A percentile compares a stretch with the other conserved stretches of the same genome.
phyloP scores from a whole-genome alignment of 2,797 vertebrate genomes.

The Enteromius radiatus region DNA sequence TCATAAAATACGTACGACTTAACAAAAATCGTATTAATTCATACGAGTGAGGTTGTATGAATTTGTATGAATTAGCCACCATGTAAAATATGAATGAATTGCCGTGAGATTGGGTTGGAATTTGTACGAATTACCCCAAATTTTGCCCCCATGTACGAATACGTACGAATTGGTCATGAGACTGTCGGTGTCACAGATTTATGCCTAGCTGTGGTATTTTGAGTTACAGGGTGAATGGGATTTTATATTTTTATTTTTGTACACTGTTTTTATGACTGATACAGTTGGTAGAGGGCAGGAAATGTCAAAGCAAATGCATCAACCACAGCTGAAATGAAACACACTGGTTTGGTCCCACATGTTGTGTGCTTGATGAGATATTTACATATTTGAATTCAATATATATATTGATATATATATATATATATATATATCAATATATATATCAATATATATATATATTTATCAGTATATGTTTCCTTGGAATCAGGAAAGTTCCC shows the following conservation, averaged over 20 bases:
- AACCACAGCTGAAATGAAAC: neutral
- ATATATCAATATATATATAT: neutral
- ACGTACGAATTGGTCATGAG: too few species aligned
- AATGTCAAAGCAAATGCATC: neutral
- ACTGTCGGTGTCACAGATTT: too few species aligned
- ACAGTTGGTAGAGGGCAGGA: neutral
- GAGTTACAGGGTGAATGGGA: neutral
- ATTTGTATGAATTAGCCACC: too few species aligned
- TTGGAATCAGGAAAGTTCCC: neutral
- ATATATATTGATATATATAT: neutral
- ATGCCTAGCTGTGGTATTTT: too few species aligned
- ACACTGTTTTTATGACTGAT: neutral
- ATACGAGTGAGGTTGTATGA: too few species aligned
- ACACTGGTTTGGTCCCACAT: neutral
- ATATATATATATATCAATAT: neutral
- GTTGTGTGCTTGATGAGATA: neutral
- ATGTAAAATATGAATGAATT: too few species aligned
- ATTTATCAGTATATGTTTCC: neutral
- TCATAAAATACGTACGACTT: too few species aligned
- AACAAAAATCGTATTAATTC: too few species aligned
- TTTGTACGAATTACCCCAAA: too few species aligned
- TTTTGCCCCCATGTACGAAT: too few species aligned
- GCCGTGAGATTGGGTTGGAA: too few species aligned
- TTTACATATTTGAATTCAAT: conserved; percentile 2
- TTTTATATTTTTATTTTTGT: neutral